phyloP scores from a whole-genome alignment of 92 coral and sea anemone species.

The Phenganax stokvisi region DNA sequence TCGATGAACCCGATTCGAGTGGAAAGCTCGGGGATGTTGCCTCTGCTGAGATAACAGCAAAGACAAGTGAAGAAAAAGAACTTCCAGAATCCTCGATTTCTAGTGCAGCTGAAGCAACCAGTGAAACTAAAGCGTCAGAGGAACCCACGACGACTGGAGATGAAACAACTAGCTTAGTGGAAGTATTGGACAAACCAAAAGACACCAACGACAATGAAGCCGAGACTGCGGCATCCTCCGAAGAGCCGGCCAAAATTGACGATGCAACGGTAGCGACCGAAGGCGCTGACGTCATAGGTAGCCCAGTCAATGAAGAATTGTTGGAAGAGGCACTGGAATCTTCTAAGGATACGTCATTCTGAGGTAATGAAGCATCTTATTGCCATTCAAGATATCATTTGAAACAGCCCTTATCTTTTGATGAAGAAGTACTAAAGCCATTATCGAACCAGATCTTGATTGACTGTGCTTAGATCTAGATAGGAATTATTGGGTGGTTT shows the following conservation, averaged over 20 bases:
- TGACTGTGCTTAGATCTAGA: too few species aligned
- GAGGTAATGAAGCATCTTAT: neutral
- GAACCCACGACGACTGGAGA: constrained; percentile 9
- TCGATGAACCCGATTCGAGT: constrained; percentile 2
- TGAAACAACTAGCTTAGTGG: constrained; percentile 5
- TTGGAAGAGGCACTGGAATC: constrained; percentile 23
- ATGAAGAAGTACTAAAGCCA: too few species aligned
- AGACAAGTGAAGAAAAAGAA: constrained; percentile 11
- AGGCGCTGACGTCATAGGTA: constrained; percentile 25
- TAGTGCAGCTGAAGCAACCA: constrained; percentile 4
- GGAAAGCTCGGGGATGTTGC: constrained; percentile 6
- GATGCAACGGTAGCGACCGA: neutral
- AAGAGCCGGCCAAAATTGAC: neutral
- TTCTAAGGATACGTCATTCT: constrained; percentile 21
- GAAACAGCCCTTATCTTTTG: too few species aligned
- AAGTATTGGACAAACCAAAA: constrained; percentile 5
- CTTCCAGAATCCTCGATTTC: neutral
- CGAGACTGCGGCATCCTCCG: constrained; percentile 3
- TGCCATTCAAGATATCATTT: too few species aligned
- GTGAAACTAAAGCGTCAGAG: neutral
- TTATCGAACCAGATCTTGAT: too few species aligned
- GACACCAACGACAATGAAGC: constrained; percentile 31
- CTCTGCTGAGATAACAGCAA: constrained; percentile 1
- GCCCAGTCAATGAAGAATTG: neutral
- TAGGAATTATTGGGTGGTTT: too few species aligned